Evolutionary conservation across 2,888 invertebrate species (phyloP).

Genomic region (Urechis unicinctus): DNA sequence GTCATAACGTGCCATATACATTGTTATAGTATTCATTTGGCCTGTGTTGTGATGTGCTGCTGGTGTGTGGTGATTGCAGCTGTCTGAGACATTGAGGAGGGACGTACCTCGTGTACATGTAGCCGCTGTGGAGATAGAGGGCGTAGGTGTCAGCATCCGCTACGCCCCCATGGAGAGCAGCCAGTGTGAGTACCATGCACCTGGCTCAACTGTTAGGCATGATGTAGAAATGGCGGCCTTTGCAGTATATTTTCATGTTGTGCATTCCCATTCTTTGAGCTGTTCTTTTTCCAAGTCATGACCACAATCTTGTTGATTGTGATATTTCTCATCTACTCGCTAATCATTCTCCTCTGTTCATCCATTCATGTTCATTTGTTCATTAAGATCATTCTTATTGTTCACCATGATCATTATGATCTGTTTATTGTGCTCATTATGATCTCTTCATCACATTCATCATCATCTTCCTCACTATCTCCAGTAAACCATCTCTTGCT

Average conservation of each 20-base stretch:
- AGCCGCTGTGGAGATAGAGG: slow-evolving; percentile 78
- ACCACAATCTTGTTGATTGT: too few species aligned
- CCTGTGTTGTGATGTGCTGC: not conserved
- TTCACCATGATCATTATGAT: too few species aligned
- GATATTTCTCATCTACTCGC: too few species aligned
- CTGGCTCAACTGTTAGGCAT: too few species aligned
- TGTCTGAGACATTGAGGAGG: slow-evolving; percentile 81
- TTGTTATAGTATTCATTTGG: not conserved
- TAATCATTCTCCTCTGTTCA: too few species aligned
- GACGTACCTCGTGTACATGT: slow-evolving; percentile 77
- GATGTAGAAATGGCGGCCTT: too few species aligned
- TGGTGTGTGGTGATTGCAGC: slow-evolving; percentile 51
- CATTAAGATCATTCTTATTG: too few species aligned
- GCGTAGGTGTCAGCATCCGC: slow-evolving; percentile 73
- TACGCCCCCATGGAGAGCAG: slow-evolving; percentile 75
- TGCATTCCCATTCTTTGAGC: too few species aligned
- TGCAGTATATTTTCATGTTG: too few species aligned
- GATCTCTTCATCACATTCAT: not conserved
- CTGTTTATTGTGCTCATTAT: not conserved
- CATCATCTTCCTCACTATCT: not conserved
- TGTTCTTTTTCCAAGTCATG: too few species aligned
- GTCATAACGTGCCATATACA: too few species aligned
- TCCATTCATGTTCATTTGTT: not conserved
- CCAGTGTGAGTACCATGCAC: slow-evolving; percentile 34
- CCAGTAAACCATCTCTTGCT: not conserved